phyloP scores from a whole-genome alignment of 2,797 vertebrate species.

The Acanthurus leucopareius region DNA sequence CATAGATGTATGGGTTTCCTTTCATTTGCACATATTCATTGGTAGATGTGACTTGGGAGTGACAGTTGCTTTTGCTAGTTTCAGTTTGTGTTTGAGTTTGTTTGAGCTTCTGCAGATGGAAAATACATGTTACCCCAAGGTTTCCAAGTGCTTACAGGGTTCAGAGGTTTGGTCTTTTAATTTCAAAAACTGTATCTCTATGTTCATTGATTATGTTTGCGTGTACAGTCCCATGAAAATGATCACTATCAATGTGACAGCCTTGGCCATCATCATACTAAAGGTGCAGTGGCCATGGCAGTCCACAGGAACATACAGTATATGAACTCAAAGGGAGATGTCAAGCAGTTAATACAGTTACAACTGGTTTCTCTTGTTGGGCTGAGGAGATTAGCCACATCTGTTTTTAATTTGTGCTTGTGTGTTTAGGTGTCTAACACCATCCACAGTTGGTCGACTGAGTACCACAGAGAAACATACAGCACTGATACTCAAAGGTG shows the following conservation, averaged over 20 bases:
- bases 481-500: too few relatives aligned
- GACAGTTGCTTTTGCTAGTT: background rate
- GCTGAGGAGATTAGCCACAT: background rate
- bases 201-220: too few relatives aligned
- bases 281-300: background rate
- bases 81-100: background rate
- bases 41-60: background rate
- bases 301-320: background rate
- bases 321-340: background rate
- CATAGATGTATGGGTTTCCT: background rate
- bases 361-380: constrained; percentile 12
- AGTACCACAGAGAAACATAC: too few relatives aligned
- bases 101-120: background rate
- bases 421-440: too few relatives aligned
- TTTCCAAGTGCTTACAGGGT: background rate
- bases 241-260: background rate
- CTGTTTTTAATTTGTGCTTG: too few relatives aligned
- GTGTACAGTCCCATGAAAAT: too few relatives aligned
- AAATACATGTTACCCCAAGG: background rate
- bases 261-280: background rate
- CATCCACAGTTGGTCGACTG: too few relatives aligned
- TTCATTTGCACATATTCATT: background rate
- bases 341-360: background rate
- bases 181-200: too few relatives aligned
- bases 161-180: too few relatives aligned